Evolutionary conservation across 53 echinoderm and acorn worm genomes (phyloP).

Genomic region (Paracentrotus lividus): DNA sequence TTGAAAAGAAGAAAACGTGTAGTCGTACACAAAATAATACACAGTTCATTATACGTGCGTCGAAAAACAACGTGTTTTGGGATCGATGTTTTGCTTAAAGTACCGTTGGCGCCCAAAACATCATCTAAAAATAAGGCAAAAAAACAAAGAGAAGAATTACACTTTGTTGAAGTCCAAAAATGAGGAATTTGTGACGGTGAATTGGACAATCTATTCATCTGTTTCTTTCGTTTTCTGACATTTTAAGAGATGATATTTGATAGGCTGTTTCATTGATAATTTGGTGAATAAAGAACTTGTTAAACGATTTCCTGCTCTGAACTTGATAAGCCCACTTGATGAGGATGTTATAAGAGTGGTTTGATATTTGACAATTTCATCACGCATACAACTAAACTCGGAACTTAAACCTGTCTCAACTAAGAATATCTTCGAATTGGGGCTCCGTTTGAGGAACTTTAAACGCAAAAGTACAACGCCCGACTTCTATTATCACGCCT

Average conservation of each 20-base stretch:
- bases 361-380: background rate
- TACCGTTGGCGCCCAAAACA: background rate
- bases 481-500: background rate
- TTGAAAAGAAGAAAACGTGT: constrained; percentile 26
- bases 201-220: background rate
- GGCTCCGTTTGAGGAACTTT: background rate
- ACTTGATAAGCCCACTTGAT: no score
- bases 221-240: background rate
- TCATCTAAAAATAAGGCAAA: background rate
- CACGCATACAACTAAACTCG: background rate
- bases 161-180: background rate
- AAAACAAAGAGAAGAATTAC: background rate
- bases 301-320: no score
- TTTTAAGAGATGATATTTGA: no score
- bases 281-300: no score
- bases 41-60: background rate
- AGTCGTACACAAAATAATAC: background rate
- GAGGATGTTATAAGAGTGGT: no score
- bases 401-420: background rate
- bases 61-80: background rate
- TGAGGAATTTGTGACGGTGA: constrained; percentile 8
- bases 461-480: background rate
- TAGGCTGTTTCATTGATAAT: no score
- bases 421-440: background rate
- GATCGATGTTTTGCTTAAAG: background rate